Percentiles rank a stretch among this genome's conserved stretches.
These are phyloP conservation scores for Nautilus pompilius DNA, from an alignment of 1,140 invertebrate genomes.

Conservation along the genomic window DNA sequence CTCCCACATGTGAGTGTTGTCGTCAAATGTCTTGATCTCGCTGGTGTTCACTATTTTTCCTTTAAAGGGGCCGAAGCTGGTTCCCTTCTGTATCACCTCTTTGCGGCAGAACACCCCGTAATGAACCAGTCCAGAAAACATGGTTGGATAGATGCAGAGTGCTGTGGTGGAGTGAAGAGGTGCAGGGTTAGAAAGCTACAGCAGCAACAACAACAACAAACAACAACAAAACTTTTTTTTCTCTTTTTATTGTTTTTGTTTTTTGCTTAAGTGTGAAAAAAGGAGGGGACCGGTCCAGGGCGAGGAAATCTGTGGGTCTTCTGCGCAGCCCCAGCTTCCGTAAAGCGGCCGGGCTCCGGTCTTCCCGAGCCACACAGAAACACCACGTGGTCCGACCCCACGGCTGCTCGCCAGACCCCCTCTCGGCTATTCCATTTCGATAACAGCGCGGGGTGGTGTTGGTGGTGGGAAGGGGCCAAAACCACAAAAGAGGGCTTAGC, in stretches of 20 bases:
- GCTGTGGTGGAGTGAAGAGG: conserved; percentile 21
- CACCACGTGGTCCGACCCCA: too few relatives aligned
- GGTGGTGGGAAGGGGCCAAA: too few relatives aligned
- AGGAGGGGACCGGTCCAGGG: conserved; percentile 6
- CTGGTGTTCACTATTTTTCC: conserved; percentile 50
- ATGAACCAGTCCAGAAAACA: conserved; percentile 40
- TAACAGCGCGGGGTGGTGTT: too few relatives aligned
- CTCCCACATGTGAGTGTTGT: conserved; percentile 55
- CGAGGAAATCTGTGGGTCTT: too few relatives aligned
- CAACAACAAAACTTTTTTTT: background rate
- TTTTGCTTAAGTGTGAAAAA: conserved; percentile 12
- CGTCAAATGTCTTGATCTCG: conserved; percentile 53
- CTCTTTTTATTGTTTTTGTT: background rate
- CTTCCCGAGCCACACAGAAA: too few relatives aligned
- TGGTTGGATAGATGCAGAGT: conserved; percentile 37
- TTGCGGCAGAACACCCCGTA: conserved; percentile 48
- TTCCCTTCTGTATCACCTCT: conserved; percentile 36
- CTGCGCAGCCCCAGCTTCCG: too few relatives aligned
- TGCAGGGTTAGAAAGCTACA: background rate
- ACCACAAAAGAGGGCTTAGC: too few relatives aligned
- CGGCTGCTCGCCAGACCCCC: too few relatives aligned
- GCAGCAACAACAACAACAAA: too few relatives aligned
- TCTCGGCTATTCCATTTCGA: too few relatives aligned
- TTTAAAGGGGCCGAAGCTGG: conserved; percentile 51
- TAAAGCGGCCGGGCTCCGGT: too few relatives aligned